A percentile compares a stretch with the other conserved stretches of the same genome.
These are phyloP conservation scores for Zalophus californianus DNA, from an alignment of 2,797 vertebrate species.

Conservation along the genomic window DNA sequence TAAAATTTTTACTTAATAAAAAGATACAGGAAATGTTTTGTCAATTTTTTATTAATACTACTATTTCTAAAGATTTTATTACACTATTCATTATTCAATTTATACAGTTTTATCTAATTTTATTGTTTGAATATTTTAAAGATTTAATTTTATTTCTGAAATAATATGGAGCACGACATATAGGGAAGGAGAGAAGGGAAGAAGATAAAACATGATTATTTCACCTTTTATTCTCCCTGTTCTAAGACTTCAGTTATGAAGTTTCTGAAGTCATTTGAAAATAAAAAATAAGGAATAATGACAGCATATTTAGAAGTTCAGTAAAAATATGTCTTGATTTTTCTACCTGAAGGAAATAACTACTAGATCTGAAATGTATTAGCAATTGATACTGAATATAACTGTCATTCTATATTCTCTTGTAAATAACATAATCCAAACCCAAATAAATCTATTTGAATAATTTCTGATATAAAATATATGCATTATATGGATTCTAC, in stretches of 20 bases:
- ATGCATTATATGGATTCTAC: not conserved
- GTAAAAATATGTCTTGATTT: not conserved
- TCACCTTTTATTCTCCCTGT: not conserved
- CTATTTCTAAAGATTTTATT: not conserved
- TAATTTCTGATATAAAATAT: not conserved
- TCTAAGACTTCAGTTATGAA: not conserved
- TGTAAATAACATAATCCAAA: conserved; percentile 34
- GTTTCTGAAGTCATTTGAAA: not conserved
- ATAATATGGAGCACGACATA: not conserved
- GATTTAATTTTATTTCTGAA: not conserved
- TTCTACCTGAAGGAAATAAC: not conserved
- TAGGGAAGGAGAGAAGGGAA: not conserved
- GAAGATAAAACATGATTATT: not conserved
- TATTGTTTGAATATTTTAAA: not conserved
- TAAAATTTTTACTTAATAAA: not conserved
- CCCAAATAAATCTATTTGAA: not conserved
- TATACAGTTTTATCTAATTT: not conserved
- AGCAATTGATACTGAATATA: not conserved
- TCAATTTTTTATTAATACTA: not conserved
- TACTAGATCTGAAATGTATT: not conserved
- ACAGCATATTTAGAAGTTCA: not conserved
- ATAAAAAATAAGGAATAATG: not conserved
- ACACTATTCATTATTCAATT: not conserved
- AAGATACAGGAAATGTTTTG: not conserved
- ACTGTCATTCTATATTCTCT: not conserved